Evolutionary conservation across 2,113 vertebrate species (phyloP).

Genomic region (Ranitomeya imitator): DNA sequence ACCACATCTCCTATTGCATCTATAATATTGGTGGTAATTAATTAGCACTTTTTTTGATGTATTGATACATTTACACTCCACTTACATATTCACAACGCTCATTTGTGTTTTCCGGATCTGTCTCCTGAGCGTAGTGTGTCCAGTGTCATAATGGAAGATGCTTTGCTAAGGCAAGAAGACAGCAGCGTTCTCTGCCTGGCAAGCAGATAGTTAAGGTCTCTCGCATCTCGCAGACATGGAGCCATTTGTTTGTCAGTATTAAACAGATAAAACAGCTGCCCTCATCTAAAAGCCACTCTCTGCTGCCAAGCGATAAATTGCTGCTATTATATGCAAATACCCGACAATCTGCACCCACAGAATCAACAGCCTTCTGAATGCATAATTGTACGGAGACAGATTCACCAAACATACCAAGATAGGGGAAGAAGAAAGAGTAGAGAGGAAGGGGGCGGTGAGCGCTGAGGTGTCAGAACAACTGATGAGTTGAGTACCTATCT

Average conservation of each 20-base stretch:
- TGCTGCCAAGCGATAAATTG: slow-evolving; percentile 59
- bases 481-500: slow-evolving; percentile 39
- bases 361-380: slow-evolving; percentile 54
- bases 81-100: slow-evolving; percentile 11
- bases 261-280: slow-evolving; percentile 59
- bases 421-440: slow-evolving; percentile 4
- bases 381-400: slow-evolving; percentile 56
- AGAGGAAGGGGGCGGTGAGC: not conserved
- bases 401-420: slow-evolving; percentile 48
- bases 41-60: not conserved
- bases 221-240: slow-evolving; percentile 39
- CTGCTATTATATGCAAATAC: slow-evolving; percentile 60
- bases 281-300: slow-evolving; percentile 59
- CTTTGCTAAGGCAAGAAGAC: not conserved
- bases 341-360: slow-evolving; percentile 58
- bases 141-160: not conserved
- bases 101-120: not conserved
- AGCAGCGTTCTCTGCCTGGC: not conserved
- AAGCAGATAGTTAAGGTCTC: slow-evolving; percentile 40
- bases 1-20: not conserved
- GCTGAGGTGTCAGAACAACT: slow-evolving; percentile 23
- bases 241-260: slow-evolving; percentile 58
- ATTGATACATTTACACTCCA: slow-evolving; percentile 30
- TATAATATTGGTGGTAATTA: slow-evolving; percentile 34
- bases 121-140: not conserved